A percentile compares a stretch with the other conserved stretches of the same genome.
phyloP scores from a whole-genome alignment of 2,888 invertebrate species.

The Kryphioiulus occultus region DNA sequence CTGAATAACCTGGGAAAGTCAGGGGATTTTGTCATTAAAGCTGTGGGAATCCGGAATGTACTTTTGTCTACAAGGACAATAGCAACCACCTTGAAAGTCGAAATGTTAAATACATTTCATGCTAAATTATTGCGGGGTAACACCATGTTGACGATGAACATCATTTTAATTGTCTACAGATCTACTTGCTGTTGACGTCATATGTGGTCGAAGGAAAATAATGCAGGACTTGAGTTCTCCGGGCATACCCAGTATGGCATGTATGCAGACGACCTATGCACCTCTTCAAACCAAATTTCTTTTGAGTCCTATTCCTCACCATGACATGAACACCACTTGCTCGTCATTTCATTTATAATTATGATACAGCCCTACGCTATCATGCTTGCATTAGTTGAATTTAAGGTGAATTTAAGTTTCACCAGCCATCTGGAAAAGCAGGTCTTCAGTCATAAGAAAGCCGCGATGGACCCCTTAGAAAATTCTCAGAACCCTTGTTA shows the following conservation, averaged over 20 bases:
- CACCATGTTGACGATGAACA: no score
- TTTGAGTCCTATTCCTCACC: not conserved
- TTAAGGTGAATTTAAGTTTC: conserved; percentile 7
- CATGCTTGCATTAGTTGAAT: conserved; percentile 12
- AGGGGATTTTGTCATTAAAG: no score
- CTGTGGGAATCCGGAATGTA: no score
- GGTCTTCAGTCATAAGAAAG: not conserved
- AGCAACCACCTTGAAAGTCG: no score
- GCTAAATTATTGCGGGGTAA: no score
- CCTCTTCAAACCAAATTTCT: not conserved
- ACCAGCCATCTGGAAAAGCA: not conserved
- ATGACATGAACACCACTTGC: not conserved
- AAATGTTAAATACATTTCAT: no score
- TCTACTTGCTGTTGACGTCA: no score
- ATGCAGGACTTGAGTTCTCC: not conserved
- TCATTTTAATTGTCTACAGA: no score
- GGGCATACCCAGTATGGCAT: not conserved
- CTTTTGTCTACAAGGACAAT: no score
- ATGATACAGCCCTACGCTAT: not conserved
- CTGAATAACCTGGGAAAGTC: no score
- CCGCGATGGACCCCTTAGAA: not conserved
- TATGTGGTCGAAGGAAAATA: no score
- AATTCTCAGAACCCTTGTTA: conserved; percentile 8
- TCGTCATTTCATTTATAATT: not conserved
- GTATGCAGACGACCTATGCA: not conserved